Percentiles rank a stretch among this genome's conserved stretches.
Conservation (phyloP, 2,113 vertebrate species). For the Cricetomys ansorgei region DNA sequence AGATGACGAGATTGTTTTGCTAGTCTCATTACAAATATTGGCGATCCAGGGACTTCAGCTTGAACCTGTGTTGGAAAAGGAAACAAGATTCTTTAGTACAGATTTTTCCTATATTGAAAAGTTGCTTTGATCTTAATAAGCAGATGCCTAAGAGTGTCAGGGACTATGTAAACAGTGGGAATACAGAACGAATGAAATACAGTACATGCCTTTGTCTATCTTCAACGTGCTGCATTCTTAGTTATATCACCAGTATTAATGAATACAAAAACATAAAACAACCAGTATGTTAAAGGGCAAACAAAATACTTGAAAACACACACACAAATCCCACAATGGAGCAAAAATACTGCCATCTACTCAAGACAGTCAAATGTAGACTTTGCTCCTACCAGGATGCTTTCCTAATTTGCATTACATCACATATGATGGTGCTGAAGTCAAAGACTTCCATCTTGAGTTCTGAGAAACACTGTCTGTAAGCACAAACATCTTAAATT, state of each 20-base stretch:
- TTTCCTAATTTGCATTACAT: not conserved
- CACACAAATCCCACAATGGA: constrained; percentile 40
- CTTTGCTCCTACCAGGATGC: not conserved
- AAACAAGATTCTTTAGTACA: not conserved
- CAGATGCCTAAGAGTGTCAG: constrained; percentile 3
- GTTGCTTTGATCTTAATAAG: constrained; percentile 61
- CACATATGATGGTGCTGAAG: not conserved
- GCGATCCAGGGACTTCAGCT: constrained; percentile 96
- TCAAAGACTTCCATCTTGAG: constrained; percentile 37
- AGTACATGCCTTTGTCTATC: not conserved
- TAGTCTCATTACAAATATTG: constrained; percentile 97
- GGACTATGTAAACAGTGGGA: constrained; percentile 2
- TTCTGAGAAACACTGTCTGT: not conserved
- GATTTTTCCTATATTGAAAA: constrained; percentile 29
- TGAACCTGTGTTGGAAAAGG: constrained; percentile 90
- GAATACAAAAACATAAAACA: constrained; percentile 60
- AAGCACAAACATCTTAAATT: constrained; percentile 10
- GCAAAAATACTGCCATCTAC: constrained; percentile 33
- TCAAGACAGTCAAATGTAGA: constrained; percentile 29
- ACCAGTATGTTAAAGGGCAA: constrained; percentile 36
- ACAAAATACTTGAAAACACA: constrained; percentile 60
- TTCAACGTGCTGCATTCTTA: constrained; percentile 43
- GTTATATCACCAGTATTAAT: constrained; percentile 40
- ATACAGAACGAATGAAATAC: constrained; percentile 43
- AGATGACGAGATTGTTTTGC: constrained; percentile 98